Evolutionary conservation across 1,140 invertebrate genomes (phyloP).

Genomic region (Pomacea maculata): DNA sequence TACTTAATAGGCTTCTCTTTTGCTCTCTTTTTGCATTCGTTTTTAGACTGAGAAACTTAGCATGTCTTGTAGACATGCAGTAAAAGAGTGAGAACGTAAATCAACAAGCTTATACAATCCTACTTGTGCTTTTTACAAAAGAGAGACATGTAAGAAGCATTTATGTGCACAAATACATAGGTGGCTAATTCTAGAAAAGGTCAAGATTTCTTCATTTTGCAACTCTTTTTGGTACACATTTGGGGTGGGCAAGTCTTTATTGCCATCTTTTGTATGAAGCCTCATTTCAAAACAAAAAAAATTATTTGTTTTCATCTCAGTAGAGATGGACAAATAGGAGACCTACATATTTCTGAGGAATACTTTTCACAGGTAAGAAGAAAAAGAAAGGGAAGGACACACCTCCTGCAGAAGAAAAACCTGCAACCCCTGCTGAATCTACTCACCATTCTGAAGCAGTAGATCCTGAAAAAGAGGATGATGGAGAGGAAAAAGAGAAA

Average conservation of each 20-base stretch:
- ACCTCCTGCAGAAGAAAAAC: slow-evolving; percentile 30
- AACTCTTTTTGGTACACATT: no score
- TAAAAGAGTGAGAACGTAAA: neutral
- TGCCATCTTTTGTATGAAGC: no score
- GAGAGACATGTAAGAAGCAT: no score
- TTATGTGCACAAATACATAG: no score
- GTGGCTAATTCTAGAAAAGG: no score
- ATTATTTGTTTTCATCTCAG: no score
- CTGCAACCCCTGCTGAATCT: slow-evolving; percentile 30
- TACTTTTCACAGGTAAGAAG: slow-evolving; percentile 37
- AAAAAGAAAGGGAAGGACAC: slow-evolving; percentile 43
- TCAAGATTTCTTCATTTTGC: no score
- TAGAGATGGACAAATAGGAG: no score
- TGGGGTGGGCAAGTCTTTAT: no score
- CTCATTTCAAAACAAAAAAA: no score
- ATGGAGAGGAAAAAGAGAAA: slow-evolving; percentile 41
- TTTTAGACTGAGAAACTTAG: neutral
- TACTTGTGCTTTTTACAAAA: no score
- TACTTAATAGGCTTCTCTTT: neutral
- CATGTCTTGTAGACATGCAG: neutral
- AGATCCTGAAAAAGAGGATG: slow-evolving; percentile 33
- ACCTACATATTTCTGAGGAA: neutral
- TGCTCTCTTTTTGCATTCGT: neutral
- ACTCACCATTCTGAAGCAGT: slow-evolving; percentile 32
- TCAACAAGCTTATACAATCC: no score